Base-by-base conservation (phyloP, 2,797 vertebrate genomes). In the Catharus ustulatus region DNA sequence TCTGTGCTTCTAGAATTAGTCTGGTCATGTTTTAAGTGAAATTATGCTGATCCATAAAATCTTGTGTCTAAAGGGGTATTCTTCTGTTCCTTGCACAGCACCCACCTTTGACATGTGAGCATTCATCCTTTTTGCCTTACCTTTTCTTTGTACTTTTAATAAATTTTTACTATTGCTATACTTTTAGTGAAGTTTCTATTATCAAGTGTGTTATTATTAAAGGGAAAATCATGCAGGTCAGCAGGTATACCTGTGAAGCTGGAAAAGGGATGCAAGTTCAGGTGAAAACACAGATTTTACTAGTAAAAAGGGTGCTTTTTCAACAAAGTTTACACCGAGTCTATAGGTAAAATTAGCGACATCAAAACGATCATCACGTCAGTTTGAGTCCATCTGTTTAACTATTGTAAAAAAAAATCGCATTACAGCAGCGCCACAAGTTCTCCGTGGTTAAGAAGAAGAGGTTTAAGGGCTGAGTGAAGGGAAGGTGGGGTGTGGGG, bases 381-480 rank as follows among this genome's bases (percentile, higher is more conserved):
- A 57, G 15, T 49, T 80, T 75, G 54, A 46, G 14, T 62, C 38
- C 32, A 12, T 57, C 54, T 24, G 6, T 54, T 58, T 49, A 72
- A 55, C 32, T 8, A 5, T 1, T 43, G 42, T 30, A 36, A 58
- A 80, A 58, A 80, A 66, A 46, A 79, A 15, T 3, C 0, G 27
- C 32, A 17, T 17, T 27, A 5, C 34, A 42, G 42, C 57, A 54
- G 18, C 45, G 4, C 52, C 4, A 0, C 29, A 23, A 2, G 46
- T 24, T 67, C 45, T 61, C n/a, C 40, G 51, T 6, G 72, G 34
- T 54, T 16, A 8, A 8, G 48, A 62, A 46, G 55, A 5, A n/a
- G 46, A 4, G 15, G 11, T 4, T 32, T 3, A 8, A 16, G 77
- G 9, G 10, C 10, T 0, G 49, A 32, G 57, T 1, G 43, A 23